Evolutionary conservation across 2,113 vertebrate genomes (phyloP), one percentile per base, ranked within the genome.

Genomic region (Anolis carolinensis): DNA sequence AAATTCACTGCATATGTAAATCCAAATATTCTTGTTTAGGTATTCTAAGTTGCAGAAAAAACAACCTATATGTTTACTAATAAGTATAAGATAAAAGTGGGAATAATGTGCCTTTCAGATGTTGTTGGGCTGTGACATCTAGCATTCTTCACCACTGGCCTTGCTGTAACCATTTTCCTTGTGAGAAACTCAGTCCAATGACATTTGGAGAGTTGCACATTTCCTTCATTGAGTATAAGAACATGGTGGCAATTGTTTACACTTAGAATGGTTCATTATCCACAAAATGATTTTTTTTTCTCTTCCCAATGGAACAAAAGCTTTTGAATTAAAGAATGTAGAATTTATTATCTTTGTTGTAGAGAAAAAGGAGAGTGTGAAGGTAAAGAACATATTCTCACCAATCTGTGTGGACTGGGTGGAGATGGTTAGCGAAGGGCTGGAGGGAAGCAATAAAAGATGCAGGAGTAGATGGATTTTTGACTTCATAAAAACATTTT

Each of bases 241-340:
- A 11, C 92, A 83, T 85, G 23, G 79, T 70, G 85, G 23, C 32
- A 88, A 87, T 25, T 70, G 91, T 79, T 71, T 67, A 87, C 91
- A 87, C 90, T 92, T 62, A 86, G 67, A 87, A 52, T 36, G 63
- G 86, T 80, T 90, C 86, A 83, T 87, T 91, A 84, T 88, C 88
- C 81, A 88, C 90, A 88, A 94, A 94, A 92, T 78, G 88, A 93
- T 90, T 59, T 39, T 79, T 59, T 39, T 79, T 93, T 65, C 86
- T 86, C 89, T 92, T 86, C 90, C 88, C 89, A 77, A 90, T 89
- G 84, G 81, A 87, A n/a, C n/a, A 88, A 89, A 90, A 91, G 30
- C 84, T 94, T 83, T 82, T 95, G 90, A 93, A 95, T 95, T 94
- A 94, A 91, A 93, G 93, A 93, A 90, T 87, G 79, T 52, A 74